Conservation (phyloP, 2,797 vertebrate species). For the Leptoclinus maculatus region DNA sequence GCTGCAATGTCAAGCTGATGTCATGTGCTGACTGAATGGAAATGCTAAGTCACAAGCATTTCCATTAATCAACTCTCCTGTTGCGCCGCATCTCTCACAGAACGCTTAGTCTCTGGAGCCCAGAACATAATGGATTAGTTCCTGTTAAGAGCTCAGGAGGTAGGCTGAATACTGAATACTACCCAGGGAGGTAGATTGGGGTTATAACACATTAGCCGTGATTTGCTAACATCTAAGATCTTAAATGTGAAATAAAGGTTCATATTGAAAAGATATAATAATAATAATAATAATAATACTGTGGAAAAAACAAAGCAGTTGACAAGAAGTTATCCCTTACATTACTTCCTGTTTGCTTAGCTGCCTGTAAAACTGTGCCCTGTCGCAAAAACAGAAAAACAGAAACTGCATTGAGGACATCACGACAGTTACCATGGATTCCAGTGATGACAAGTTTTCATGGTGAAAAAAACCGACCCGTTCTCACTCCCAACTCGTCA, state of each 20-base stretch:
- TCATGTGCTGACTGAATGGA: slow-evolving; percentile 40
- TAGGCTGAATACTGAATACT: not conserved
- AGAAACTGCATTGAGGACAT: too few relatives aligned
- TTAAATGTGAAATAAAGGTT: not conserved
- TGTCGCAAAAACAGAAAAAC: too few relatives aligned
- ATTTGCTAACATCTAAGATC: not conserved
- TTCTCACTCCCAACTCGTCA: not conserved
- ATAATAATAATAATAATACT: not conserved
- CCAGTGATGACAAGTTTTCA: too few relatives aligned
- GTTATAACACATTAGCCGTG: slow-evolving; percentile 1
- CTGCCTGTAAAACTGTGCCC: not conserved
- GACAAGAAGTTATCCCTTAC: not conserved
- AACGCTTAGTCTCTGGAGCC: not conserved
- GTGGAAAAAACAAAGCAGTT: not conserved
- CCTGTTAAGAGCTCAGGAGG: slow-evolving; percentile 1
- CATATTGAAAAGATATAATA: not conserved
- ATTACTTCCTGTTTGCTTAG: not conserved
- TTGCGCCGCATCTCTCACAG: not conserved
- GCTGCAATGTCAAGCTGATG: slow-evolving; percentile 49
- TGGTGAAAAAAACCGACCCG: too few relatives aligned
- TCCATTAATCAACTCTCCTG: slow-evolving; percentile 33
- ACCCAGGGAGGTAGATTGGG: not conserved
- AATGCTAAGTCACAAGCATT: slow-evolving; percentile 49
- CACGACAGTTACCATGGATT: too few relatives aligned
- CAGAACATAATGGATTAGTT: slow-evolving; percentile 38